These are phyloP conservation scores for Dryocosmus kuriphilus DNA, from an alignment of 2,888 invertebrate genomes.

Conservation along the genomic window DNA sequence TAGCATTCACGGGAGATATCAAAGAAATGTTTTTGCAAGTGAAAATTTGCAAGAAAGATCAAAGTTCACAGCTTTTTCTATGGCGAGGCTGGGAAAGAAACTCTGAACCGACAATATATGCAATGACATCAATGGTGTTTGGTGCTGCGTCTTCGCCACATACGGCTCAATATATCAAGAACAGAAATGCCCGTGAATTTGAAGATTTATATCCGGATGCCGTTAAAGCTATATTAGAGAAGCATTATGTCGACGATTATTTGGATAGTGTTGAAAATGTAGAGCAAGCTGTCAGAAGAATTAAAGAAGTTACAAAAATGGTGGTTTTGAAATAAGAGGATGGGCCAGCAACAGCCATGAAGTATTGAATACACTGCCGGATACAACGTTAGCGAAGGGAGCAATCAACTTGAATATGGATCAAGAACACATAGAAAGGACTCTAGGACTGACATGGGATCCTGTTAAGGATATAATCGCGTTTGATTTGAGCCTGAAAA, in stretches of 20 bases:
- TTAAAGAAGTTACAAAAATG: conserved; percentile 47
- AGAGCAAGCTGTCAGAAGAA: conserved; percentile 52
- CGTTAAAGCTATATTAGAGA: conserved; percentile 57
- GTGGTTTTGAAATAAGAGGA: conserved; percentile 56
- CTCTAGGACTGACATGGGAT: conserved; percentile 26
- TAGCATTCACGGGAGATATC: conserved; percentile 69
- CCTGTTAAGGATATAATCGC: not conserved
- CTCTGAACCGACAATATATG: too few relatives aligned
- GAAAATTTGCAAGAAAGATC: too few relatives aligned
- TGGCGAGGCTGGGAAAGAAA: too few relatives aligned
- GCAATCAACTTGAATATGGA: conserved; percentile 55
- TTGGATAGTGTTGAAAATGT: conserved; percentile 51
- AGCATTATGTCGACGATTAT: conserved; percentile 64
- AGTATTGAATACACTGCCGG: conserved; percentile 16
- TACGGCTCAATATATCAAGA: conserved; percentile 61
- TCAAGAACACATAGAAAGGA: too few relatives aligned
- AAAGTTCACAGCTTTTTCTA: too few relatives aligned
- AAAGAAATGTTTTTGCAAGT: too few relatives aligned
- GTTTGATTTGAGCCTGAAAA: conserved; percentile 17
- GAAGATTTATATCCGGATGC: conserved; percentile 54
- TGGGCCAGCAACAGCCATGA: conserved; percentile 53
- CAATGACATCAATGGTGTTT: conserved; percentile 61
- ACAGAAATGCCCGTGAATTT: conserved; percentile 58
- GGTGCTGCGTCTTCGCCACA: conserved; percentile 59
- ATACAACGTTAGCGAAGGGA: conserved; percentile 38